Percentiles rank a stretch among this genome's conserved stretches.
These are phyloP conservation scores for Philopotamus ludificatus DNA, from an alignment of 1,140 invertebrate genomes.

Conservation along the genomic window DNA sequence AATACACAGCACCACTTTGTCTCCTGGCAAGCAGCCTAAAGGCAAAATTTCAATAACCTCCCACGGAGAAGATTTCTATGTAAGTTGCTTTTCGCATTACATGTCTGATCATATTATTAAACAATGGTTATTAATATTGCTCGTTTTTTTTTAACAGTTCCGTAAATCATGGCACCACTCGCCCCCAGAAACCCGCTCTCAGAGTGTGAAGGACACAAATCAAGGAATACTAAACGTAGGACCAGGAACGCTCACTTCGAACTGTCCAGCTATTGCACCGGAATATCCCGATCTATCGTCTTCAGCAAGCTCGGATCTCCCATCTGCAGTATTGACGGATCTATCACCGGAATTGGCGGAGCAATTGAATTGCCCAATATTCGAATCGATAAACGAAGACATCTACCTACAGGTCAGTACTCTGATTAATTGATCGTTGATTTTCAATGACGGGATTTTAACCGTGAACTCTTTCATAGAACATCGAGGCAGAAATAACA, in stretches of 20 bases:
- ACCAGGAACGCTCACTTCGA: neutral
- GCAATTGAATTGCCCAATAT: slow-evolving; percentile 34
- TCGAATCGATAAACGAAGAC: slow-evolving; percentile 31
- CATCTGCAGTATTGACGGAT: slow-evolving; percentile 33
- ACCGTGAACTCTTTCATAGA: too few relatives aligned
- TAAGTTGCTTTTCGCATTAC: slow-evolving; percentile 24
- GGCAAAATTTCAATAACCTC: slow-evolving; percentile 37
- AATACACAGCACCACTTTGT: slow-evolving; percentile 30
- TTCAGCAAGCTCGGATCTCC: slow-evolving; percentile 22
- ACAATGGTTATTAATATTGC: too few relatives aligned
- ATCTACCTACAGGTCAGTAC: slow-evolving; percentile 36
- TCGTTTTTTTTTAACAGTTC: too few relatives aligned
- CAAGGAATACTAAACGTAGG: slow-evolving; percentile 21
- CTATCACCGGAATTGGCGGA: slow-evolving; percentile 35
- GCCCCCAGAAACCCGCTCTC: neutral
- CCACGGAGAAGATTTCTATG: slow-evolving; percentile 32
- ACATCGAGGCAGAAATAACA: neutral
- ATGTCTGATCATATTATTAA: too few relatives aligned
- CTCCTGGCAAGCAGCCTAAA: slow-evolving; percentile 40
- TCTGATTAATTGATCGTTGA: too few relatives aligned
- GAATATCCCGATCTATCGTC: slow-evolving; percentile 9
- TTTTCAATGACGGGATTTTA: too few relatives aligned
- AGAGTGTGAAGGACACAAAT: slow-evolving; percentile 17
- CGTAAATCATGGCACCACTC: slow-evolving; percentile 37
- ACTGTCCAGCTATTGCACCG: neutral